Base-by-base conservation (phyloP, 2,888 invertebrate genomes). In the Drosophila kanekoi region DNA sequence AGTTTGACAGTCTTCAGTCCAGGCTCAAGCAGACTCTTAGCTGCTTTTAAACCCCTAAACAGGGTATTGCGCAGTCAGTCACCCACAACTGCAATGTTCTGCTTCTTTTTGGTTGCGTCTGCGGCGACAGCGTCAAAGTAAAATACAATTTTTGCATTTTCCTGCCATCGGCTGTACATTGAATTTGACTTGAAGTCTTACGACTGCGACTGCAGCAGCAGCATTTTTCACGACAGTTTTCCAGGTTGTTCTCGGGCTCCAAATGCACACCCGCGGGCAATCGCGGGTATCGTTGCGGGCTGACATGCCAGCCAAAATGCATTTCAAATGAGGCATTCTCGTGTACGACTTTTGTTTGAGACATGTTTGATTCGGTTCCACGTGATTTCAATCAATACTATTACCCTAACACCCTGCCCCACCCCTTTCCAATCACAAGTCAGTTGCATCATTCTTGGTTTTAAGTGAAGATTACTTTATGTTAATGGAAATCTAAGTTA, bases 81-180 rank as follows among this genome's bases (percentile, higher is more conserved):
- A 13, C 14, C 4, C 10, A 11, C 37, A 6, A 6, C 3, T 10
- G 10, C 4, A 32, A 18, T 16, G 16, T 40, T 45, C 3, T 3
- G 1, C 9, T 28, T 10, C 4, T n/a, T 8, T 45, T 28, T 28
- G 28, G 54, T 32, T n/a, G 23, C 51, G 61, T 69, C 64, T 62
- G 59, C 37, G 45, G 62, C 71, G 80, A 75, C 72, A 69, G 70
- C 68, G 71, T 65, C 68, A 83, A 82, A 65, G 87, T 67, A 60
- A 83, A 85, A 79, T 70, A 83, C 72, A 87, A 72, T 79, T 88
- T 86, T 74, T 72, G 69, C 81, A 79, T 71, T 81, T 80, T 75
- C 45, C 60, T 63, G 84, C 84, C 88, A 58, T 45, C 45, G 80
- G 84, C 86, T 57, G 73, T 69, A 82, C 88, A 84, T 82, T 72